Evolutionary conservation across 2,888 invertebrate genomes (phyloP).

Genomic region (Pristionchus exspectatus): DNA sequence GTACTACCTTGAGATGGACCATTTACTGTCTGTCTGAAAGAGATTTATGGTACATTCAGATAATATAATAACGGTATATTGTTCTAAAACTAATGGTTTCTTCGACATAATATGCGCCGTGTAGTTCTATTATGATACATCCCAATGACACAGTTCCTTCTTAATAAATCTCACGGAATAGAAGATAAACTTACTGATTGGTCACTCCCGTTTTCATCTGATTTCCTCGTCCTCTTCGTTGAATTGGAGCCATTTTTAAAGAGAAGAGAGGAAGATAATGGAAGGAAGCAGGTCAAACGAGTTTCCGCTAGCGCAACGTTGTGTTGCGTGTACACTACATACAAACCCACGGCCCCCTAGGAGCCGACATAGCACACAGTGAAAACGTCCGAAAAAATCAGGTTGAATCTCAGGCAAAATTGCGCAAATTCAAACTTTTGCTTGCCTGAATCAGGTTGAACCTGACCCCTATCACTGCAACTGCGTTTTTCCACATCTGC

Average conservation of each 20-base stretch:
- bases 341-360: too few relatives aligned
- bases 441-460: too few relatives aligned
- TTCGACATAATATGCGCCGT: background rate
- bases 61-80: background rate
- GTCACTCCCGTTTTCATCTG: background rate
- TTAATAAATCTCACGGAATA: background rate
- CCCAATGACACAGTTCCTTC: background rate
- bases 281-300: constrained; percentile 11
- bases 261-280: background rate
- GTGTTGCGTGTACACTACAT: background rate
- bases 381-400: too few relatives aligned
- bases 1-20: background rate
- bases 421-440: too few relatives aligned
- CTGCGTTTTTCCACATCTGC: too few relatives aligned
- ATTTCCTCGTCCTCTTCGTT: constrained; percentile 5
- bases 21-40: background rate
- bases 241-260: constrained; percentile 15
- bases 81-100: background rate
- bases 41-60: background rate
- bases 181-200: background rate
- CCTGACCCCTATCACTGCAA: too few relatives aligned
- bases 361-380: too few relatives aligned
- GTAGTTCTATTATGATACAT: background rate
- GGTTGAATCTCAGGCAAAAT: too few relatives aligned
- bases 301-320: background rate